Evolutionary conservation across 2,888 invertebrate genomes (phyloP), one percentile per base, ranked within the genome.

Genomic region (Yponomeuta sedellus): DNA sequence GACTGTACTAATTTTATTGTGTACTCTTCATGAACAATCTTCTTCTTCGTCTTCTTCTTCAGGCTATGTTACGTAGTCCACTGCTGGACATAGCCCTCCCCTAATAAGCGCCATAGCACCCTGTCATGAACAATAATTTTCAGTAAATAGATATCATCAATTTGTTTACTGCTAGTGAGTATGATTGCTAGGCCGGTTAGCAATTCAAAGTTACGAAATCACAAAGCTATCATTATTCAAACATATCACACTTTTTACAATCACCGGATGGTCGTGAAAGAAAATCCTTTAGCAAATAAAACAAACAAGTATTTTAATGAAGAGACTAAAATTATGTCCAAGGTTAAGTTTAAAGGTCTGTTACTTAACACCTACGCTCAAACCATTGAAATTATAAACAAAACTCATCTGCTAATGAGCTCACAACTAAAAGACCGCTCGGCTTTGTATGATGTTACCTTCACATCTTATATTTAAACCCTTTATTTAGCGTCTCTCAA

Each of bases 341-440:
- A 62, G 62, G 62, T 62, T 62, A 39, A 62, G 40, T 62, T 62
- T 39, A 62, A 34, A 39, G 34, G 28, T 62, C 34, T 62, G 62
- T 62, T 39, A 62, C 62, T 59, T 20, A n/a, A 59, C 34, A 39
- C 62, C 19, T 39, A 62, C 62, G 25, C 25, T 59, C 19, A 5
- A 59, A 22, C 59, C 25, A 52, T 16, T 52, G 44, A 52, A 52
- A 52, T 52, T 52, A 52, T 52, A 52, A 52, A 52, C 44, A 52
- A 52, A 52, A 52, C 20, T 19, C 20, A 20, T 12, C 59, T 34
- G 22, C 20, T 59, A 59, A 59, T 59, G 59, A 59, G 5, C 20
- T 59, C 22, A 25, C 25, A 22, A 59, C 12, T 59, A 59, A 59
- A 59, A 59, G 44, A 52, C 44, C 44, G 44, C 44, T 52, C 44